These are phyloP conservation scores for Boulengeromyrus knoepffleri DNA, from an alignment of 2,113 vertebrate genomes.

Conservation along the genomic window DNA sequence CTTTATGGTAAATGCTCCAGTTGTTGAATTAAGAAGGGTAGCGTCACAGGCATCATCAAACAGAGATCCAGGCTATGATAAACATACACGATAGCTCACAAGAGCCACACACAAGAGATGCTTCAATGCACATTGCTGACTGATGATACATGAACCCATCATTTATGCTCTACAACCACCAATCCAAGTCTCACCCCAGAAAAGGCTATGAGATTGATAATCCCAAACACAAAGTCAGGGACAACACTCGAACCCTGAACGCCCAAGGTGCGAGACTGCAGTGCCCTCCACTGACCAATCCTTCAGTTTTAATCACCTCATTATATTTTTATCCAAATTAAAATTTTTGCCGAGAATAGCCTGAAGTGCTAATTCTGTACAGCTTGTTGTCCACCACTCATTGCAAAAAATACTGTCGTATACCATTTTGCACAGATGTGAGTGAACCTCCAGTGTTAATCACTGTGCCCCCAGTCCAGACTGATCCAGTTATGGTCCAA, in stretches of 20 bases:
- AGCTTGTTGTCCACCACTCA: neutral
- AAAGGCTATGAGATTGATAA: neutral
- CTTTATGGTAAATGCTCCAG: neutral
- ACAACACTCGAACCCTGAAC: neutral
- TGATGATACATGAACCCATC: neutral
- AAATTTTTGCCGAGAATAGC: neutral
- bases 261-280: neutral
- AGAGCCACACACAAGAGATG: neutral
- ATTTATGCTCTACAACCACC: neutral
- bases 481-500: neutral
- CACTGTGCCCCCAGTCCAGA: neutral
- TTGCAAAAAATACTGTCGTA: neutral
- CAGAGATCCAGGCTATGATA: neutral
- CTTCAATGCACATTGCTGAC: neutral
- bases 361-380: neutral
- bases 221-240: neutral
- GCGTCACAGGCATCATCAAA: neutral
- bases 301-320: neutral
- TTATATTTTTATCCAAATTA: neutral
- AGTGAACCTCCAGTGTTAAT: neutral
- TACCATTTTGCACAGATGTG: neutral
- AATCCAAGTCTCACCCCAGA: neutral
- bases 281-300: neutral
- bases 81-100: neutral
- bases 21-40: neutral